These are phyloP conservation scores for Phyllostomus hastatus DNA, from an alignment of 2,113 vertebrate genomes.

Conservation along the genomic window DNA sequence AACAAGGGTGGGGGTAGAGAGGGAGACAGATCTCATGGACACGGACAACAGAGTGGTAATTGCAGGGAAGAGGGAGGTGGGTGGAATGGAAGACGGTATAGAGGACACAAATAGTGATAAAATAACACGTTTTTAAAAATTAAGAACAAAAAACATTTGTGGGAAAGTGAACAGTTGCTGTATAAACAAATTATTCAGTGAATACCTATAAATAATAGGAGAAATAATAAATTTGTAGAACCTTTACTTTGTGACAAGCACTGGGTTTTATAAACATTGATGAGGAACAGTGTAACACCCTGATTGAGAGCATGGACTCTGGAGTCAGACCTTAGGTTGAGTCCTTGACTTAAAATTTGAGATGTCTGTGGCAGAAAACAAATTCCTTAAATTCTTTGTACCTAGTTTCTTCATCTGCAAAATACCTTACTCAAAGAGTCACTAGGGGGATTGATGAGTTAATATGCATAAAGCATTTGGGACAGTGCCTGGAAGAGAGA, in stretches of 20 bases:
- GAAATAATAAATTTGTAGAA: neutral
- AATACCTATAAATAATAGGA: neutral
- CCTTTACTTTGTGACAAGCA: neutral
- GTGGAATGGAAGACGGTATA: too few relatives aligned
- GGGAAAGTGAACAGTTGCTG: neutral
- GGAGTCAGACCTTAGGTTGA: neutral
- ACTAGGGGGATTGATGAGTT: neutral
- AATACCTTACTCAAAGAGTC: neutral
- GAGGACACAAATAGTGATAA: too few relatives aligned
- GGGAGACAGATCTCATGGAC: too few relatives aligned
- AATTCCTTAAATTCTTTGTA: neutral
- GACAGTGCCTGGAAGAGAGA: neutral
- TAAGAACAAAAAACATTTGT: neutral
- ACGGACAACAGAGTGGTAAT: too few relatives aligned
- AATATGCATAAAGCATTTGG: neutral
- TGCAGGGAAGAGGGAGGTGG: too few relatives aligned
- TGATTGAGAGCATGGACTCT: neutral
- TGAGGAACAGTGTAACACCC: too few relatives aligned
- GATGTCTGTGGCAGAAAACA: neutral
- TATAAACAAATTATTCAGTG: neutral
- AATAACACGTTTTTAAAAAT: too few relatives aligned
- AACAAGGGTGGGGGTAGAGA: too few relatives aligned
- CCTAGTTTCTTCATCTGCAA: neutral
- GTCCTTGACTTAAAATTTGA: neutral
- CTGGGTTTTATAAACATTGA: neutral